These are phyloP conservation scores for Zapornia atra DNA, from an alignment of 2,113 vertebrate genomes.

Conservation along the genomic window DNA sequence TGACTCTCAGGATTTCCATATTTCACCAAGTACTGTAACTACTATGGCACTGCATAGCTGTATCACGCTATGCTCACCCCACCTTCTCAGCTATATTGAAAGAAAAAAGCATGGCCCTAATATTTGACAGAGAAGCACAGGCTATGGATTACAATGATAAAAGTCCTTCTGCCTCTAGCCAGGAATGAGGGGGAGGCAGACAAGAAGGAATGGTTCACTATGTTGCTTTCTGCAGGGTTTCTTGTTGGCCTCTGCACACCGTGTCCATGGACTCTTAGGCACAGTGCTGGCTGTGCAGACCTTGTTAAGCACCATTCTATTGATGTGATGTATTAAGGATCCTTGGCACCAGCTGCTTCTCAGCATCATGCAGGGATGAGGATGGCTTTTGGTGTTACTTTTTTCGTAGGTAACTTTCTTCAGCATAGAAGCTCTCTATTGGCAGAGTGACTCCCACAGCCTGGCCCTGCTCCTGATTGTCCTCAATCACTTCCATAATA, in stretches of 20 bases:
- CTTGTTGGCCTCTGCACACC: rapidly evolving
- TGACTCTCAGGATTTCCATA: not conserved
- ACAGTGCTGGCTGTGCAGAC: rapidly evolving
- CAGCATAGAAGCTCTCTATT: not conserved
- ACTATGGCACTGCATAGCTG: not conserved
- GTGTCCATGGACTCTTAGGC: not conserved
- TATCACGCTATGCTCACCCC: not conserved
- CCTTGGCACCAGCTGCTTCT: rapidly evolving
- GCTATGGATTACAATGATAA: not conserved
- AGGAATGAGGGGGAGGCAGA: not conserved
- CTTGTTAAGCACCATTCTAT: not conserved
- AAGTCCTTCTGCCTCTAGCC: not conserved
- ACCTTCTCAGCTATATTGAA: not conserved
- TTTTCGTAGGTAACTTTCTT: not conserved
- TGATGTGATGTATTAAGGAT: not conserved
- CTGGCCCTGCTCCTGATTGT: not conserved
- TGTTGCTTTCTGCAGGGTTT: not conserved
- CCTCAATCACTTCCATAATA: not conserved
- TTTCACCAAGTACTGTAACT: not conserved
- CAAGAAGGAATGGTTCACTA: not conserved
- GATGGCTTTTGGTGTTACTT: not conserved
- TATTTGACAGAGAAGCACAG: not conserved
- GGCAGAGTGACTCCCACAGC: not conserved
- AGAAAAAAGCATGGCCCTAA: not conserved
- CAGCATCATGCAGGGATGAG: rapidly evolving